phyloP scores from a whole-genome alignment of 2,797 vertebrate species.

The Peromyscus nudipes region DNA sequence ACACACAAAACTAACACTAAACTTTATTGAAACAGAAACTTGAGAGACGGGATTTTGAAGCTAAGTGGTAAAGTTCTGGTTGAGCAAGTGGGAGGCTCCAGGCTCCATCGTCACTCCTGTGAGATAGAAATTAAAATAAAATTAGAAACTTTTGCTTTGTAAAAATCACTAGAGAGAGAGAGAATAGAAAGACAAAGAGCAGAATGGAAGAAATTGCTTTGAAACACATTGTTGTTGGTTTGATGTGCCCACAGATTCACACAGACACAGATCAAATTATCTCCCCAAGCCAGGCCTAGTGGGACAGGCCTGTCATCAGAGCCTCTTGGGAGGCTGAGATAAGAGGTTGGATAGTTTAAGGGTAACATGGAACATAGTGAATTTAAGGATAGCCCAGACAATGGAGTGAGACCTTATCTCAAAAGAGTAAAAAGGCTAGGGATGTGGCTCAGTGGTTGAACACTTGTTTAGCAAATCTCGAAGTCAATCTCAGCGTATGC shows the following conservation, averaged over 20 bases:
- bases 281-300: background rate
- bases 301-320: background rate
- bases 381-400: background rate
- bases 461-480: background rate
- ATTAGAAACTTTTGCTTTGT: background rate
- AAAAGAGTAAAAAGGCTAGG: background rate
- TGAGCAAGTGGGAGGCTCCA: no score
- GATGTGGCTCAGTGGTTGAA: background rate
- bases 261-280: background rate
- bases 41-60: background rate
- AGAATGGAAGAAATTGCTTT: background rate
- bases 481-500: background rate
- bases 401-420: background rate
- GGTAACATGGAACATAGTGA: background rate
- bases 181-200: background rate
- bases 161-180: background rate
- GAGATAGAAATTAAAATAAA: background rate
- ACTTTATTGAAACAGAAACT: background rate
- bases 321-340: background rate
- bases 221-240: background rate
- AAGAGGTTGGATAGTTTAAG: background rate
- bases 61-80: background rate
- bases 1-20: no score
- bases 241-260: background rate
- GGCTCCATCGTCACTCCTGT: background rate